These are phyloP conservation scores for Ennomos fuscantarius DNA, from an alignment of 2,888 invertebrate genomes.

Conservation along the genomic window DNA sequence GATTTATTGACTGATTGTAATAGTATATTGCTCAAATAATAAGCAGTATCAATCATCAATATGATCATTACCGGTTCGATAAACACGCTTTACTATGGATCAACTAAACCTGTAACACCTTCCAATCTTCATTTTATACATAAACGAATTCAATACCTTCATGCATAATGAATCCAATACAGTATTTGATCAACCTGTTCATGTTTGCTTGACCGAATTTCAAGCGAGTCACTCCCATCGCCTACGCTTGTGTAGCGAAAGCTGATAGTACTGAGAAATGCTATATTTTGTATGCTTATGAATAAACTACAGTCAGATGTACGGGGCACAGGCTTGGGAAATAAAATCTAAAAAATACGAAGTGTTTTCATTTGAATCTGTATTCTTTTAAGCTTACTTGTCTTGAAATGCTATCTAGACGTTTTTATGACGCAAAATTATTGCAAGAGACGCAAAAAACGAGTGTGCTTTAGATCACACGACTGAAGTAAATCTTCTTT, in stretches of 20 bases:
- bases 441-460: too few relatives aligned
- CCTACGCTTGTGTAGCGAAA: slow-evolving; percentile 54
- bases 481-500: too few relatives aligned
- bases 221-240: slow-evolving; percentile 45
- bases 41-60: slow-evolving; percentile 18
- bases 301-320: slow-evolving; percentile 15
- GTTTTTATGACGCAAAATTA: too few relatives aligned
- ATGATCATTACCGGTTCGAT: slow-evolving; percentile 8
- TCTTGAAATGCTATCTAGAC: too few relatives aligned
- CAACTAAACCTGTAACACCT: slow-evolving; percentile 36
- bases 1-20: too few relatives aligned
- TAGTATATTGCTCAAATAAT: too few relatives aligned
- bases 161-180: slow-evolving; percentile 43
- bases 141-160: slow-evolving; percentile 26
- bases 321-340: neutral
- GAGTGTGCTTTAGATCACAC: too few relatives aligned
- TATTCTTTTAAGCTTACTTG: too few relatives aligned
- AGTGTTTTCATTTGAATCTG: too few relatives aligned
- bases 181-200: slow-evolving; percentile 74
- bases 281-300: slow-evolving; percentile 13
- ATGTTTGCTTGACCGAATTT: slow-evolving; percentile 68
- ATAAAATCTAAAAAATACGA: neutral
- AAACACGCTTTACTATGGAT: slow-evolving; percentile 21
- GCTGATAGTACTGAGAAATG: slow-evolving; percentile 38
- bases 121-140: slow-evolving; percentile 23